phyloP scores from a whole-genome alignment of 92 coral and sea anemone species.

The Zoanthus sansibaricus region DNA sequence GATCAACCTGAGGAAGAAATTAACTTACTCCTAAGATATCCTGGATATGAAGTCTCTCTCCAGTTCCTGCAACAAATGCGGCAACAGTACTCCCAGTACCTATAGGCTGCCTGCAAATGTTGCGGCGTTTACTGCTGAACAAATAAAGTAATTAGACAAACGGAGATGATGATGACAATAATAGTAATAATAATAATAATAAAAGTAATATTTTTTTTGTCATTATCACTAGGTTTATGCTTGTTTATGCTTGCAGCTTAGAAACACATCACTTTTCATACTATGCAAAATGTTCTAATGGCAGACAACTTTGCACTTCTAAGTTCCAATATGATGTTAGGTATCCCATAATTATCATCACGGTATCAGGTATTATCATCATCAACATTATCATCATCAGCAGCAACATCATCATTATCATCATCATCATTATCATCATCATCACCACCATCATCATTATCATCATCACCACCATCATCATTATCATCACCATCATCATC shows the following conservation, averaged over 20 bases:
- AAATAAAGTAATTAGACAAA: neutral
- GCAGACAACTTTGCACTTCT: too few species aligned
- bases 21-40: constrained; percentile 93
- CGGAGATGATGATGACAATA: too few species aligned
- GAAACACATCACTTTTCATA: too few species aligned
- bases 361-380: neutral
- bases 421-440: neutral
- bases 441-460: neutral
- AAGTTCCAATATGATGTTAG: too few species aligned
- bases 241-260: too few species aligned
- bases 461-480: neutral
- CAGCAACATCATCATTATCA: neutral
- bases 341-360: too few species aligned
- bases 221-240: too few species aligned
- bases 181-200: too few species aligned
- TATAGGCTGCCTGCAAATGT: constrained; percentile 85
- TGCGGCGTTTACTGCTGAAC: constrained; percentile 69
- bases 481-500: neutral
- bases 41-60: constrained; percentile 76
- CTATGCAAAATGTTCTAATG: too few species aligned
- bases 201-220: too few species aligned
- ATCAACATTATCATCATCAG: too few species aligned
- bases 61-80: constrained; percentile 94
- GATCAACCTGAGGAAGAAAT: too few species aligned
- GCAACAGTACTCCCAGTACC: constrained; percentile 89